Conservation (phyloP, 1,140 invertebrate genomes). For the Pachypeltis micranthus region DNA sequence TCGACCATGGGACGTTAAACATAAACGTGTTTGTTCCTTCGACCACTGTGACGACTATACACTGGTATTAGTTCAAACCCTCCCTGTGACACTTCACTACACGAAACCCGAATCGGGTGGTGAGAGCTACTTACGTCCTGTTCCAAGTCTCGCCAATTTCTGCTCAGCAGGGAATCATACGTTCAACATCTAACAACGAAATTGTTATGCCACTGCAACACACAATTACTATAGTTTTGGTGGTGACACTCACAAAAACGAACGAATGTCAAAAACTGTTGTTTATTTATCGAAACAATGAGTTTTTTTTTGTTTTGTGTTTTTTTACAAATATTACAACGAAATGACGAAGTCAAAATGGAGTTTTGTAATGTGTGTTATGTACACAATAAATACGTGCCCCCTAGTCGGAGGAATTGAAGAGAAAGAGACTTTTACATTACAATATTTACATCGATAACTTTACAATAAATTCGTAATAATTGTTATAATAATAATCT, state of each 20-base stretch:
- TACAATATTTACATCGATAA: constrained; percentile 1
- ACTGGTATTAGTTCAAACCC: too few relatives aligned
- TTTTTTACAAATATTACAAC: neutral
- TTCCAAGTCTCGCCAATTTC: neutral
- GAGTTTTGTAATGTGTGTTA: too few relatives aligned
- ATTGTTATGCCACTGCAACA: too few relatives aligned
- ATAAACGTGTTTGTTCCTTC: too few relatives aligned
- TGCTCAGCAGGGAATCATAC: neutral
- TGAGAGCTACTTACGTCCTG: neutral
- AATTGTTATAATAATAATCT: neutral
- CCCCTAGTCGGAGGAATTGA: neutral
- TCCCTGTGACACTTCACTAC: too few relatives aligned
- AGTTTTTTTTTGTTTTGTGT: neutral
- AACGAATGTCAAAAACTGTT: neutral
- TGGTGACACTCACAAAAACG: too few relatives aligned
- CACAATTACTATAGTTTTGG: too few relatives aligned
- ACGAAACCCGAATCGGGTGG: neutral
- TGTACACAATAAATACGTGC: constrained; percentile 6
- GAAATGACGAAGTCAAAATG: constrained; percentile 7
- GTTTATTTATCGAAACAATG: neutral
- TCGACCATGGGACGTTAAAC: too few relatives aligned
- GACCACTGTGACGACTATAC: too few relatives aligned
- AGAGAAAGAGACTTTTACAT: too few relatives aligned
- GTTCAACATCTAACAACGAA: neutral
- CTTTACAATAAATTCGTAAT: neutral